Percentiles rank a stretch among this genome's conserved stretches.
Evolutionary conservation across 1,140 invertebrate species (phyloP).

Genomic region (Riptortus pedestris): DNA sequence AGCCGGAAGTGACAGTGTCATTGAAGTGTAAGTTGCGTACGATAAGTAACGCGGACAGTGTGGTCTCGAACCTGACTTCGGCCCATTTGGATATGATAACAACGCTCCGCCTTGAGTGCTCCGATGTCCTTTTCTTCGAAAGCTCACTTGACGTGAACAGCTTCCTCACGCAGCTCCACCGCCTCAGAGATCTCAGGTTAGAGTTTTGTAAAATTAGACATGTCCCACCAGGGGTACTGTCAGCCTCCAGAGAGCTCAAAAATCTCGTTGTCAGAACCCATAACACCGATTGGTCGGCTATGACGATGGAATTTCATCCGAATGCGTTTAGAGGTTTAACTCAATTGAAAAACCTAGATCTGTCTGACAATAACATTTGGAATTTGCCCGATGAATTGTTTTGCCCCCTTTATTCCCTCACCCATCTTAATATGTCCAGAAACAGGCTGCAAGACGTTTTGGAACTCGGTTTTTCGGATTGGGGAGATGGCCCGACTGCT

Average conservation of each 20-base stretch:
- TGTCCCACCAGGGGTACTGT: slow-evolving; percentile 55
- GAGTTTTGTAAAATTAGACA: slow-evolving; percentile 69
- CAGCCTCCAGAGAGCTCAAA: slow-evolving; percentile 52
- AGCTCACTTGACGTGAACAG: slow-evolving; percentile 52
- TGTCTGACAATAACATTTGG: slow-evolving; percentile 72
- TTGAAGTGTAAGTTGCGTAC: slow-evolving; percentile 60
- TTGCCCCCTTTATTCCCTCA: slow-evolving; percentile 58
- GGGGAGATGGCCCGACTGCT: slow-evolving; percentile 39
- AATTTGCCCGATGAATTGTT: slow-evolving; percentile 59
- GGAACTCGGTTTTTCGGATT: slow-evolving; percentile 58
- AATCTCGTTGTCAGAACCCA: slow-evolving; percentile 58
- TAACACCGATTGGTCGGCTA: slow-evolving; percentile 69
- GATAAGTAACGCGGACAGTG: slow-evolving; percentile 54
- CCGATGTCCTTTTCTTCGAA: slow-evolving; percentile 68
- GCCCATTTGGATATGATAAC: slow-evolving; percentile 53
- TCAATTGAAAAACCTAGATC: slow-evolving; percentile 56
- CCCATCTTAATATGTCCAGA: slow-evolving; percentile 58
- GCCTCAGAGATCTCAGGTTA: slow-evolving; percentile 56
- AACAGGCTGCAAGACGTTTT: slow-evolving; percentile 68
- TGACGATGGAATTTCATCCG: slow-evolving; percentile 60
- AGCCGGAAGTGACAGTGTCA: slow-evolving; percentile 42
- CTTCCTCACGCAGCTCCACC: slow-evolving; percentile 53
- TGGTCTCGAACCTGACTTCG: slow-evolving; percentile 54
- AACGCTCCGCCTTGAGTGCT: slow-evolving; percentile 61
- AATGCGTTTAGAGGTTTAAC: slow-evolving; percentile 57